Evolutionary conservation across 1,140 invertebrate species (phyloP), one percentile per base, ranked within the genome.

Genomic region (Drosophila virilis): DNA sequence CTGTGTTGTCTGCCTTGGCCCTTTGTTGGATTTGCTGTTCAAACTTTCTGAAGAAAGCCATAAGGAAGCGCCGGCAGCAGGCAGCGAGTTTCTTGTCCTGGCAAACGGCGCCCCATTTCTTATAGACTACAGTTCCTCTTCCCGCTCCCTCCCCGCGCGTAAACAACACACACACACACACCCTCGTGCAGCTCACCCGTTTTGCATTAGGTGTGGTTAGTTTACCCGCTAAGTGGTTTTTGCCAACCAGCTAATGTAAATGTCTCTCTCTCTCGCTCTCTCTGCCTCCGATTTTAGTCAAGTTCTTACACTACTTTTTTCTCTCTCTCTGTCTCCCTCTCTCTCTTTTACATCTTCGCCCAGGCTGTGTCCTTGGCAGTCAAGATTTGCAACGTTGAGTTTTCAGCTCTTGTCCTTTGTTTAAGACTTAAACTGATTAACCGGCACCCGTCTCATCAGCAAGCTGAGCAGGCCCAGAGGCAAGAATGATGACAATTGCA

Each of bases 201-300:
- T 59, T 74, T 68, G 72, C 69, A 66, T 81, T 77, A 81, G 78
- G 75, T 88, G 81, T 68, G 83, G 83, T 75, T 88, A 74, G 83
- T 86, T 81, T 71, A 80, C 82, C 78, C 79, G 72, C 71, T 88
- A 83, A 86, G 83, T 86, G 83, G 79, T 88, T 86, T 77, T 42
- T 69, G 51, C 52, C 61, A 58, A 40, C 45, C 52, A 66, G 43
- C 58, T 50, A 67, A 37, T 52, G 17, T 40, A 42, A 59, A 38
- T 57, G 43, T 38, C 15, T 59, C 22, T 48, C 42, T 58, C 45
- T 17, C n/a, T 45, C 50, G 48, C 35, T 38, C 7, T 28, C 13
- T 45, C 22, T 28, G 13, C 10, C 28, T 50, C 67, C 46, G 50
- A 48, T 64, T 64, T 64, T 70, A 55, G 59, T 52, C 33, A 9